Evolutionary conservation across 2,113 vertebrate species (phyloP).

Genomic region (pig (Sus scrofa)): DNA sequence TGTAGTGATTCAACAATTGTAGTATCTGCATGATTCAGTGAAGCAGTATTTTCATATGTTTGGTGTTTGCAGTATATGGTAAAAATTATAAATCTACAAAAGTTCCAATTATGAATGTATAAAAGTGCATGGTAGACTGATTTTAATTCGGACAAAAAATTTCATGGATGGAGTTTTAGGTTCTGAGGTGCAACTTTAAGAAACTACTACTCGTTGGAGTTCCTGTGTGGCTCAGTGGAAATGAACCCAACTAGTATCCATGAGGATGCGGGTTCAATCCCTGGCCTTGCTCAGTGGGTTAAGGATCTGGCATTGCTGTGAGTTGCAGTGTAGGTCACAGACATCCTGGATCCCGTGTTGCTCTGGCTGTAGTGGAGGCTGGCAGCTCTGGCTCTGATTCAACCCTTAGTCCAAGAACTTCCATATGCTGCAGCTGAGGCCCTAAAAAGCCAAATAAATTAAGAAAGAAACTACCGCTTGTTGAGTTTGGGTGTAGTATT

Average conservation of each 20-base stretch:
- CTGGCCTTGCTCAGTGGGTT: too few relatives aligned
- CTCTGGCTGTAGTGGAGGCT: too few relatives aligned
- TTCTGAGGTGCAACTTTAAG: not conserved
- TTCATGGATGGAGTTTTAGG: not conserved
- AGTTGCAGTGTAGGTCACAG: too few relatives aligned
- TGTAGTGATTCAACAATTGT: not conserved
- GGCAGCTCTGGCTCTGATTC: too few relatives aligned
- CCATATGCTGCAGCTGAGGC: too few relatives aligned
- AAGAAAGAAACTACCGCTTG: not conserved
- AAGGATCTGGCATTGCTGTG: too few relatives aligned
- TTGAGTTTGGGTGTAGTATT: not conserved
- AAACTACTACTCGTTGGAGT: not conserved
- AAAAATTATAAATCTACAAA: constrained; percentile 6
- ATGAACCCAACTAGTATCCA: too few relatives aligned
- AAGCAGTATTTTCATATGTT: not conserved
- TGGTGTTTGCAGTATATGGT: not conserved
- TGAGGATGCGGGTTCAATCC: too few relatives aligned
- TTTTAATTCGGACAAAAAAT: constrained; percentile 34
- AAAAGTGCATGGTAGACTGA: not conserved
- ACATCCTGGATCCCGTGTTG: too few relatives aligned
- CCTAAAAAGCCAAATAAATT: too few relatives aligned
- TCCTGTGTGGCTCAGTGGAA: too few relatives aligned
- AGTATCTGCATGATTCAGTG: not conserved
- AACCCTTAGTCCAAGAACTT: too few relatives aligned
- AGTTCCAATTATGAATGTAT: not conserved